Percentiles rank a stretch among this genome's conserved stretches.
Conservation (phyloP, 2,113 vertebrate genomes). For the Cinclus mexicanus region DNA sequence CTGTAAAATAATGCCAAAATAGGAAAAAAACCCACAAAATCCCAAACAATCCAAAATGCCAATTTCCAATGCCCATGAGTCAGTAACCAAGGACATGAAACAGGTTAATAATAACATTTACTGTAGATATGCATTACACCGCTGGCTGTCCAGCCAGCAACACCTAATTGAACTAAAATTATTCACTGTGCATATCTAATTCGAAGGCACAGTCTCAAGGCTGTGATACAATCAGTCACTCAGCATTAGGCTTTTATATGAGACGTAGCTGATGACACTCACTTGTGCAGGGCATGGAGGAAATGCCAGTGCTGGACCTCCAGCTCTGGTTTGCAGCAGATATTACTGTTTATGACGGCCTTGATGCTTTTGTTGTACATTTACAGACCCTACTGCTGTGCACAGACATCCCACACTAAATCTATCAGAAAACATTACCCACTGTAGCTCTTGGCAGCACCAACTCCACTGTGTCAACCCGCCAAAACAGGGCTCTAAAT, state of each 20-base stretch:
- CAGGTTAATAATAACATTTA: background rate
- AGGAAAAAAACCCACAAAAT: background rate
- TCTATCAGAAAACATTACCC: slow-evolving; percentile 5
- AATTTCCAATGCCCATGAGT: background rate
- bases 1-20: background rate
- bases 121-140: background rate
- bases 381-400: background rate
- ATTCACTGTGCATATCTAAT: background rate
- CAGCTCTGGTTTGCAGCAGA: background rate
- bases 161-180: background rate
- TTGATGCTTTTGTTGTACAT: slow-evolving; percentile 27
- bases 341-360: background rate
- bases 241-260: background rate
- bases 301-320: background rate
- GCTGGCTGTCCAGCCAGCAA: background rate
- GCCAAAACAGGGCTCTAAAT: slow-evolving; percentile 34
- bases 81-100: background rate
- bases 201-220: background rate
- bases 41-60: background rate
- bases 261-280: background rate
- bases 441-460: slow-evolving; percentile 7
- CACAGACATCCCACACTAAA: background rate
- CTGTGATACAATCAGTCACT: background rate
- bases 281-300: background rate
- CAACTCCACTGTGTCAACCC: background rate